Evolutionary conservation across 2,888 invertebrate species (phyloP), one percentile per base, ranked within the genome.

Genomic region (Drosophila maculinotata): DNA sequence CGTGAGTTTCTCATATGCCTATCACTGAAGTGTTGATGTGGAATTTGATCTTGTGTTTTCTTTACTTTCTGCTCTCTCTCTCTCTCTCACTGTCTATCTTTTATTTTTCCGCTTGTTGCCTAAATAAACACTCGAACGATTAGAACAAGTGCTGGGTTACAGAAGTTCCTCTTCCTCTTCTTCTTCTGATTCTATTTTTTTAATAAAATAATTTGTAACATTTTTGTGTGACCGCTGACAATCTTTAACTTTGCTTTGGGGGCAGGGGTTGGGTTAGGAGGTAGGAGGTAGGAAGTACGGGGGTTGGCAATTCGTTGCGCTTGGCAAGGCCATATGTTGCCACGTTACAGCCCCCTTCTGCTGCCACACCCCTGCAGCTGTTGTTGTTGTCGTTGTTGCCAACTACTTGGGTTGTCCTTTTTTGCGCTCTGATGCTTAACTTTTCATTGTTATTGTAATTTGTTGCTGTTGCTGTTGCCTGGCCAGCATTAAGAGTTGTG

Each of bases 361-460:
- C 35, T 26, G 25, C 20, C 44, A 51, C 48, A 10, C 31, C 48
- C 47, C 33, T 47, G 17, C 23, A 48, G 30, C 33, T 51, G 44
- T 45, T 49, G 49, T 31, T 39, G 45, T 53, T 52, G 56, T 52
- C 62, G 35, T 56, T 62, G 64, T 44, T 49, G 26, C 15, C 63
- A 69, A 77, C 80, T 68, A 72, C 76, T 76, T 68, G 72, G 76
- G 80, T 58, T 81, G 84, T 81, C 79, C 82, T 72, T 85, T 75
- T 79, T 54, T 54, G 44, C 70, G 66, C 57, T 69, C 62, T 69
- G 79, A 64, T 76, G 86, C 76, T 85, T 82, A 82, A 82, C 81
- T 82, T 82, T 82, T 85, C 79, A 82, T 85, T 82, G 81, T 85
- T 82, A 82, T 82, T 82, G 79, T 82, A 85, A 81, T 81, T 81